Evolutionary conservation across 2,113 vertebrate genomes (phyloP).

Genomic region (Erythrocebus patas): DNA sequence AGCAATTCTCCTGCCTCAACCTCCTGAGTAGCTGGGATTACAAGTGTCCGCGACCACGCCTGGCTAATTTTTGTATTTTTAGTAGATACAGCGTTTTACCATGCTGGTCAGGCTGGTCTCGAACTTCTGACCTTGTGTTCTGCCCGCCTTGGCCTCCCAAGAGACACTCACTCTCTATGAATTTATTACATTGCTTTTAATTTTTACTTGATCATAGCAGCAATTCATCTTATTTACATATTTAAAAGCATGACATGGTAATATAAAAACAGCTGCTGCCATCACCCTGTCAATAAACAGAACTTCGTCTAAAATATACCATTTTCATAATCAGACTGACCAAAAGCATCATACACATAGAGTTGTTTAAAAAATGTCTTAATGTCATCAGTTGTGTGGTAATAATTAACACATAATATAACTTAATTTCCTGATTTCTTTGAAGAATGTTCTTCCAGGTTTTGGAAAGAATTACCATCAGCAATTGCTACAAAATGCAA

Average conservation of each 20-base stretch:
- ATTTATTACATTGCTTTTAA: background rate
- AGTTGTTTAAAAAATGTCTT: background rate
- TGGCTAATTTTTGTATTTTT: too few species aligned
- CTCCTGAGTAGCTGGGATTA: too few species aligned
- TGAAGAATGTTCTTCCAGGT: background rate
- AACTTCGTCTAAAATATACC: background rate
- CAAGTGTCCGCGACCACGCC: too few species aligned
- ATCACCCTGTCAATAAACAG: background rate
- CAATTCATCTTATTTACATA: constrained; percentile 15
- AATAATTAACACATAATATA: background rate
- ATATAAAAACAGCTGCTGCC: constrained; percentile 36
- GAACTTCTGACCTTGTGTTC: too few species aligned
- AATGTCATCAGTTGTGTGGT: background rate
- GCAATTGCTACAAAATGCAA: constrained; percentile 1
- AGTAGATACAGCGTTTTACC: too few species aligned
- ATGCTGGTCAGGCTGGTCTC: too few species aligned
- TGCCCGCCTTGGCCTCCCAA: too few species aligned
- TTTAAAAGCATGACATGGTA: background rate
- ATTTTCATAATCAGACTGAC: background rate
- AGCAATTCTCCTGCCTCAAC: too few species aligned
- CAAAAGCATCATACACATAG: background rate
- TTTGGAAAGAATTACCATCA: background rate
- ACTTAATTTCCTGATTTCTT: background rate
- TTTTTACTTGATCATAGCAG: constrained; percentile 28
- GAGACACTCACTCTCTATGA: background rate